Evolutionary conservation across 2,113 vertebrate species (phyloP).

Genomic region (Nannospalax galili): DNA sequence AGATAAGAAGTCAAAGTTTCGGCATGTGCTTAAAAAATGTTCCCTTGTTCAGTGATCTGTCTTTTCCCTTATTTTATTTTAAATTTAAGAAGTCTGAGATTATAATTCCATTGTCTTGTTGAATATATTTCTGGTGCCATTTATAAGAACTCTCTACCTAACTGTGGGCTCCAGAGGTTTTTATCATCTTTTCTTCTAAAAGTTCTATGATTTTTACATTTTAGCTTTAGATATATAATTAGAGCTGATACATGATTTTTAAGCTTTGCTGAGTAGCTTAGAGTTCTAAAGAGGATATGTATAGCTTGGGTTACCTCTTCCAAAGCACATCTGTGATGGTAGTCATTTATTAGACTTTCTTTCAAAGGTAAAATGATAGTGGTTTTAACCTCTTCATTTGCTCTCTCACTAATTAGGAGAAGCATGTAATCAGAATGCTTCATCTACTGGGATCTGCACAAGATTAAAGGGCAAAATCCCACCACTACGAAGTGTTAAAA

Average conservation of each 20-base stretch:
- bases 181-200: not conserved
- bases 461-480: not conserved
- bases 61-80: conserved; percentile 42
- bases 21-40: not conserved
- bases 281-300: not conserved
- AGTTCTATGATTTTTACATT: not conserved
- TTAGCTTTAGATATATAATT: not conserved
- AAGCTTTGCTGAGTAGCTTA: not conserved
- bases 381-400: not conserved
- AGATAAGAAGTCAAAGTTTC: not conserved
- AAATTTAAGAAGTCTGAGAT: not conserved
- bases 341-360: not conserved
- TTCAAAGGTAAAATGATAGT: not conserved
- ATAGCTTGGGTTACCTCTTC: not conserved
- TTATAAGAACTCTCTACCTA: not conserved
- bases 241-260: not conserved
- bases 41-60: not conserved
- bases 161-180: not conserved
- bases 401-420: not conserved
- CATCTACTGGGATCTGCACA: not conserved
- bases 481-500: not conserved
- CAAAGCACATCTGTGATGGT: not conserved
- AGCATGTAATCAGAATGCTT: not conserved
- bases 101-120: not conserved
- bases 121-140: not conserved